These are phyloP conservation scores for human (Homo sapiens) DNA, from an alignment of 2,113 vertebrate genomes.

Conservation along the genomic window DNA sequence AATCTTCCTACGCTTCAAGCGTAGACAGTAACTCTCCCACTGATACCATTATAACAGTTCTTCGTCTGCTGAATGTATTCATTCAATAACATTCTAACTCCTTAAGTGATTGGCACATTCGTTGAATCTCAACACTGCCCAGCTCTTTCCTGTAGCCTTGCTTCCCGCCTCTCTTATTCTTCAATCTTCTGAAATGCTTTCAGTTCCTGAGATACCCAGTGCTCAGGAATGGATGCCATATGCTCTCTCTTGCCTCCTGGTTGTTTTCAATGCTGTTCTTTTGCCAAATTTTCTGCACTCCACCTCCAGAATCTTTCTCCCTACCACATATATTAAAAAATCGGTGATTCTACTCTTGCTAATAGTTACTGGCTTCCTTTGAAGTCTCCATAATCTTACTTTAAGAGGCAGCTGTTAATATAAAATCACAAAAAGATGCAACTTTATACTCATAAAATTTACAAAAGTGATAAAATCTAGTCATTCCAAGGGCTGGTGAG, in stretches of 20 bases:
- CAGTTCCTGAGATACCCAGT: background rate
- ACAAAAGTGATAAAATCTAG: background rate
- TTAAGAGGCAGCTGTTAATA: background rate
- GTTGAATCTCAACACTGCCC: background rate
- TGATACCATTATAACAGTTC: background rate
- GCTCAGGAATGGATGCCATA: background rate
- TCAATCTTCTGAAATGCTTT: background rate
- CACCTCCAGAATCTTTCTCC: background rate
- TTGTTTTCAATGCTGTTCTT: background rate
- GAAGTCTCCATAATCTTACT: background rate
- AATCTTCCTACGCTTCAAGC: background rate
- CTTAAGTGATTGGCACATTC: background rate
- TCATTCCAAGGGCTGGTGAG: background rate
- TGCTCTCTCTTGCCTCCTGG: fast-evolving
- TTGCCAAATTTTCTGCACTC: background rate
- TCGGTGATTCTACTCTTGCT: background rate
- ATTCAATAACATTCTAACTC: background rate
- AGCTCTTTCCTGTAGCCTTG: fast-evolving
- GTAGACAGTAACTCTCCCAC: fast-evolving
- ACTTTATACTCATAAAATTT: background rate
- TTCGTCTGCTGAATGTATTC: background rate
- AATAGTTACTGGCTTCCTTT: background rate
- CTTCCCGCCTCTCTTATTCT: fast-evolving
- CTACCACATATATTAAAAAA: background rate
- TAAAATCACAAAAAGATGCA: background rate